Evolutionary conservation across 2,797 vertebrate species (phyloP), one percentile per base, ranked within the genome.

Genomic region (Notamacropus eugenii): DNA sequence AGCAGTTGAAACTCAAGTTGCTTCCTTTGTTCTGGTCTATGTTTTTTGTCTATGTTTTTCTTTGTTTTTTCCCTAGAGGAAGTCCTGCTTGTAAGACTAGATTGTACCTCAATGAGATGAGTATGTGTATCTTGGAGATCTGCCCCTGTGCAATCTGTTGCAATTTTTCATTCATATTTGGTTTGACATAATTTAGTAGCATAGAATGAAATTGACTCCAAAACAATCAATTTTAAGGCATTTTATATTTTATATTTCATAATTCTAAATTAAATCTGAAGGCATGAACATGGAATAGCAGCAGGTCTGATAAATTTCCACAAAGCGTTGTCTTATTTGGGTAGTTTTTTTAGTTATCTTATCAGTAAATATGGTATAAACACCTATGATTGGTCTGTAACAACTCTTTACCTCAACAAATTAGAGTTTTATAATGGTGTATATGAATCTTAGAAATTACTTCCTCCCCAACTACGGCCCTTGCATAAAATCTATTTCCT

Each of bases 141-240:
- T 59, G 27, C 13, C 29, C 67, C 67, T 94, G 8, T 67, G 87
- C 4, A 91, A 67, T 90, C 16, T 58, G 16, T 10, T 90, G 95
- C 31, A 93, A 92, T n/a, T 92, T 93, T 92, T 93, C 19, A 2
- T 93, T 55, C n/a, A 52, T 46, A 59, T 91, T 62, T 57, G 4
- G 24, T 95, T 90, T 90, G 34, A 91, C 0, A 90, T 67, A 55
- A 91, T 54, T 92, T 91, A 74, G 46, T 50, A 74, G 34, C 93
- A 46, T 90, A n/a, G 4, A 54, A 9, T n/a, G 28, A 90, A 92
- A 46, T 50, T 0, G 59, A 92, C 92, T 82, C 90, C 90, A n/a
- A 94, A 90, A 74, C 24, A 82, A 87, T 14, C 58, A 14, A 96
- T 92, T 82, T 94, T 82, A 94, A 96, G 34, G 92, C 29, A 93